Evolutionary conservation across 2,888 invertebrate species (phyloP), one percentile per base, ranked within the genome.

Genomic region (Pterostichus madidus): DNA sequence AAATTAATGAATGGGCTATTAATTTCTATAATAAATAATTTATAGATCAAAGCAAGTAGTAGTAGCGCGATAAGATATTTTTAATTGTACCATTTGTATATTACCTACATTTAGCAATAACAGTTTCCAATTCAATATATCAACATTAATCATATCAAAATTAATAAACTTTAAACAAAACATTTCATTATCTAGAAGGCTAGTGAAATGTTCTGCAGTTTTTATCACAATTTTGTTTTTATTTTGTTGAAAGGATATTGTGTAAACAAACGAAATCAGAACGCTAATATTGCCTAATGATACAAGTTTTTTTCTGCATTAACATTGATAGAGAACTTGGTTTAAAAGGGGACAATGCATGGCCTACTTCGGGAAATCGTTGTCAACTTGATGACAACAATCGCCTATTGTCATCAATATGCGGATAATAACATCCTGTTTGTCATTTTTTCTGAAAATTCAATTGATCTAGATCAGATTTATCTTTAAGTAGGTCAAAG

Each of bases 311-410:
- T 61, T 75, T 46, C 71, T 73, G 71, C 24, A 32, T 46, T 44
- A 56, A 59, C 59, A 59, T 59, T 79, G 79, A 79, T 79, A 79
- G 39, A 79, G 79, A 79, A 79, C 79, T 79, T 79, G 79, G 35
- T 24, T 13, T 11, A 5, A 39, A 39, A 31, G 31, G 24, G 52
- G 8, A 52, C 79, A 64, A 15, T 49, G 64, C 64, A 61, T 79
- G 79, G 79, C 79, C 79, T 79, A 79, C 79, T 79, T 79, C 8
- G 32, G 17, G 10, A 39, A 61, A 78, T 44, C 24, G 49, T 49
- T 79, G 79, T 64, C 79, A 79, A 79, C 17, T 56, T 31, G 6
- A 68, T 68, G 35, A 39, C 35, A 32, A 56, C 56, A 56, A 77
- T 77, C 53, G 15, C 10, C 77, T 56, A 77, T 77, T 77, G 77